Conservation (phyloP, 2,113 vertebrate species). For the western clawed frog (Xenopus tropicalis) region UCB_Xtro_10.0 CM004448.2:88418501-88419000, state of each 20-base stretch:
- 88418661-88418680: not conserved
- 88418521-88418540: conserved; percentile 42
- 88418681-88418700: conserved; percentile 9
- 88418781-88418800: conserved; percentile 10
- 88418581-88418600: conserved; percentile 27
- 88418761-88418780: not conserved
- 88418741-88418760: conserved; percentile 21
- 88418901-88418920: not conserved
- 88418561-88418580: conserved; percentile 30
- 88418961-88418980: not conserved
- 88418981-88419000: too few relatives aligned
- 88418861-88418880: not conserved
- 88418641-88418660: conserved; percentile 22
- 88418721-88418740: conserved; percentile 12
- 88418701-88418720: not conserved
- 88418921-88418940: not conserved
- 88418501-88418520: not conserved
- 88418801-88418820: not conserved
- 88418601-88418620: conserved; percentile 25
- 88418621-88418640: not conserved
- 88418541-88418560: not conserved
- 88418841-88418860: conserved; percentile 6
- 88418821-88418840: conserved; percentile 8
- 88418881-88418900: not conserved
- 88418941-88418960: not conserved